Evolutionary conservation across 35 echinoderm and acorn worm species (phyloP).

Genomic region (Ophiothrix spiculata): DNA sequence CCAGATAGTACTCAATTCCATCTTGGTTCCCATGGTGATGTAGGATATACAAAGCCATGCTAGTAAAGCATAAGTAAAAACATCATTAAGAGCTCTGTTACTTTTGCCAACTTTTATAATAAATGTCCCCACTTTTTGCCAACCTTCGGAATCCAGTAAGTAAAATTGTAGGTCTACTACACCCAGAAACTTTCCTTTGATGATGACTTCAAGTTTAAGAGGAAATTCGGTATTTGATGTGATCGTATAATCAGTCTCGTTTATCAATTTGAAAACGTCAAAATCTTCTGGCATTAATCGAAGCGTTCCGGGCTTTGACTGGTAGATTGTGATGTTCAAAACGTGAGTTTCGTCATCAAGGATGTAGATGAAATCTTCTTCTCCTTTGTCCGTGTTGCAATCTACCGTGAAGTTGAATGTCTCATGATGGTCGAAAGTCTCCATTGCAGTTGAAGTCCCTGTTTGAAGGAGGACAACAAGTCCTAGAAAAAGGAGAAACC

Average conservation of each 20-base stretch:
- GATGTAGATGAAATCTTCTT: background rate
- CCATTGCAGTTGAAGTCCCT: too few relatives aligned
- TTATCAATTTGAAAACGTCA: background rate
- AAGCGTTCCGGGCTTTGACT: background rate
- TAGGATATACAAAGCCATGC: slow-evolving; percentile 71
- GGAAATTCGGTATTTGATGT: background rate
- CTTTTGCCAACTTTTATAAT: slow-evolving; percentile 47
- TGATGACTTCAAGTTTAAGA: slow-evolving; percentile 26
- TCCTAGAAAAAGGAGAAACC: too few relatives aligned
- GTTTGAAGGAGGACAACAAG: too few relatives aligned
- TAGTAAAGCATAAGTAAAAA: slow-evolving; percentile 57
- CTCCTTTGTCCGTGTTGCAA: too few relatives aligned
- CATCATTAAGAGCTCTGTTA: slow-evolving; percentile 15
- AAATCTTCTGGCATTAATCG: background rate
- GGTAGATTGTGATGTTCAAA: background rate
- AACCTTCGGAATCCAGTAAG: background rate
- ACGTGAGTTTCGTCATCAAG: background rate
- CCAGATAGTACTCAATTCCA: slow-evolving; percentile 45
- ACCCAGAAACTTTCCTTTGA: slow-evolving; percentile 66
- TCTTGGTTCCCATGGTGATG: slow-evolving; percentile 87
- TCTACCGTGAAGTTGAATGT: too few relatives aligned
- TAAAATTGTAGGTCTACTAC: slow-evolving; percentile 42
- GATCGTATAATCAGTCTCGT: background rate
- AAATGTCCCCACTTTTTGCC: slow-evolving; percentile 31
- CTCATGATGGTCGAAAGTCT: too few relatives aligned